phyloP scores from a whole-genome alignment of 2,797 vertebrate species.

The Hippoglossus hippoglossus region DNA sequence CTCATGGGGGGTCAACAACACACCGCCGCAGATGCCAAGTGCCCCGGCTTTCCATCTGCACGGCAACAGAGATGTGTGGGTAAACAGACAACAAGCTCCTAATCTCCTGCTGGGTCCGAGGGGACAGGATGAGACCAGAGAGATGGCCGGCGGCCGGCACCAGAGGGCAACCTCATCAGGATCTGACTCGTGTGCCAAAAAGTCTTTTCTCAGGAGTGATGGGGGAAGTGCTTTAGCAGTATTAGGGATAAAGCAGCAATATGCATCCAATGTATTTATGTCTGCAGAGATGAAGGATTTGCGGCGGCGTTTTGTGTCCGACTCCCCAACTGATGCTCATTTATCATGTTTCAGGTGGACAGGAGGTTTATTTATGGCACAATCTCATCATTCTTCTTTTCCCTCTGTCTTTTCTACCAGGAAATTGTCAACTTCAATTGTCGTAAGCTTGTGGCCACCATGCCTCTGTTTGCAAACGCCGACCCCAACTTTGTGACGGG shows the following conservation, averaged over 20 bases:
- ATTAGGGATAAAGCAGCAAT: constrained; percentile 70
- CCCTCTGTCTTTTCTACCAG: constrained; percentile 71
- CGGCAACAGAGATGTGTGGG: constrained; percentile 74
- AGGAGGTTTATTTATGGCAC: constrained; percentile 23
- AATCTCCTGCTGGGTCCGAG: constrained; percentile 77
- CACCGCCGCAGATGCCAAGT: constrained; percentile 62
- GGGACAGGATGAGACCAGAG: constrained; percentile 72
- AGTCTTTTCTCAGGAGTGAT: constrained; percentile 66
- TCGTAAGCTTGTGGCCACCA: constrained; percentile 96
- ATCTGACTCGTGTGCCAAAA: constrained; percentile 64
- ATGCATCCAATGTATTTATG: constrained; percentile 64
- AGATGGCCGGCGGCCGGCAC: constrained; percentile 67
- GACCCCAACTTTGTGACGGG: constrained; percentile 99
- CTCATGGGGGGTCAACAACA: constrained; percentile 55
- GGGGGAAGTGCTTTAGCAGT: constrained; percentile 69
- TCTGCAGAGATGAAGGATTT: constrained; percentile 43
- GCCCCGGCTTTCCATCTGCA: constrained; percentile 70
- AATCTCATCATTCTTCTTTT: constrained; percentile 16
- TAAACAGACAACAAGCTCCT: constrained; percentile 79
- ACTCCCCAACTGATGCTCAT: constrained; percentile 7
- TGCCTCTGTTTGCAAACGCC: constrained; percentile 97
- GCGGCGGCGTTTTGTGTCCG: constrained; percentile 26
- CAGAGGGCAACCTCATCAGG: constrained; percentile 78
- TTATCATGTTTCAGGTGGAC: constrained; percentile 15
- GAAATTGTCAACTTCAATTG: constrained; percentile 99